These are phyloP conservation scores for Tenrec ecaudatus DNA, from an alignment of 2,113 vertebrate genomes.

Conservation along the genomic window DNA sequence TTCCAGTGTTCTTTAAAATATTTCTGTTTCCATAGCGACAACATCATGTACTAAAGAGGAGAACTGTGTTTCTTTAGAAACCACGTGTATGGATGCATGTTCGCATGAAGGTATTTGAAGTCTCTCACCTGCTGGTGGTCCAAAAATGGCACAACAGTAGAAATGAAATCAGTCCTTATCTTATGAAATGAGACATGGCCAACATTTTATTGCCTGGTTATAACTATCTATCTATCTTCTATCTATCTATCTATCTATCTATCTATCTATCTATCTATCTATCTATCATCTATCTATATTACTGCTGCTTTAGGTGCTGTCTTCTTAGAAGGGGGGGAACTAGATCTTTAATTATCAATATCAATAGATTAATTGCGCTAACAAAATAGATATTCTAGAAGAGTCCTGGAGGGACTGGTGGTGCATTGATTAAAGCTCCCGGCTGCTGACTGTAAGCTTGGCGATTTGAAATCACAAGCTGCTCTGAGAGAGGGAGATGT, in stretches of 20 bases:
- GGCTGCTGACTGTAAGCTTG: background rate
- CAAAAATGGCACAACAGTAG: conserved; percentile 28
- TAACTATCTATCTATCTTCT: background rate
- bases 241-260: background rate
- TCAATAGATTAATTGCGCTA: background rate
- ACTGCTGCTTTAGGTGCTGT: background rate
- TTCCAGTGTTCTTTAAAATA: conserved; percentile 82
- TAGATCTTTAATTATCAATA: background rate
- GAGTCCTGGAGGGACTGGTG: background rate
- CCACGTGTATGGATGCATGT: conserved; percentile 68
- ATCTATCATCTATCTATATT: background rate
- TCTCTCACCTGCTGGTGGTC: conserved; percentile 64
- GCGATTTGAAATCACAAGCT: background rate
- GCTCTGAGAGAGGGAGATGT: background rate
- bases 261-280: background rate
- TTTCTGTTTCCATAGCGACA: conserved; percentile 82
- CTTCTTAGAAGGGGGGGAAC: background rate
- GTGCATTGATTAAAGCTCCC: background rate
- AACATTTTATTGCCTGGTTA: background rate
- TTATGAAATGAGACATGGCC: conserved; percentile 16
- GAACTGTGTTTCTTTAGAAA: conserved; percentile 80
- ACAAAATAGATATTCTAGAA: background rate
- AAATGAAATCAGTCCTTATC: conserved; percentile 29
- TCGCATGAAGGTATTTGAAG: conserved; percentile 54
- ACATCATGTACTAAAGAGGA: conserved; percentile 81